These are phyloP conservation scores for Wiebesia pumilae DNA, from an alignment of 1,140 invertebrate genomes.

Conservation along the genomic window DNA sequence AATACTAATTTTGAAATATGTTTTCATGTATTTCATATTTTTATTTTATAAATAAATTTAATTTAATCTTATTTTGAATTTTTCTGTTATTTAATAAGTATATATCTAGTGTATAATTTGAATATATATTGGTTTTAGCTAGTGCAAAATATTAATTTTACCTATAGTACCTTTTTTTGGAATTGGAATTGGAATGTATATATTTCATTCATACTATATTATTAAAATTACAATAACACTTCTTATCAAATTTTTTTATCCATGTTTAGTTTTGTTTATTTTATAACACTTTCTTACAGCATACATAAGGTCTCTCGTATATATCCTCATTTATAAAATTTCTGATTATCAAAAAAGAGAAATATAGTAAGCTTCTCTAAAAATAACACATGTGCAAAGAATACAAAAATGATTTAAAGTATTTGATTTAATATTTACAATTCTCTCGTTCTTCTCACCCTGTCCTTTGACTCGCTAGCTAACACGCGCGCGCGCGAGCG, in stretches of 20 bases:
- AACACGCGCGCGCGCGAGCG: neutral
- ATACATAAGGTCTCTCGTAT: neutral
- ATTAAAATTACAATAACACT: too few species aligned
- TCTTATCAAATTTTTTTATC: too few species aligned
- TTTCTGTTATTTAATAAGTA: neutral
- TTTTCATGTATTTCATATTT: neutral
- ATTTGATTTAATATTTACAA: neutral
- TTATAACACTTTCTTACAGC: neutral
- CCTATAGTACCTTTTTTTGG: too few species aligned
- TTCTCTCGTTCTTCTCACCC: neutral
- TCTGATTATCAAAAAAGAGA: neutral
- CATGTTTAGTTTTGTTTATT: neutral
- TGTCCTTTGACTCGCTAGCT: neutral
- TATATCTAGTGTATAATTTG: neutral
- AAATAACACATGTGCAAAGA: neutral
- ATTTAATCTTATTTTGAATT: neutral
- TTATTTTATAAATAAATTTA: too few species aligned
- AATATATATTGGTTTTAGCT: neutral
- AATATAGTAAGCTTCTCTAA: neutral
- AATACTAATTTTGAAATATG: neutral
- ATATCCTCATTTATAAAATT: neutral
- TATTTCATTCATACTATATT: too few species aligned
- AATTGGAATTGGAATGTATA: too few species aligned
- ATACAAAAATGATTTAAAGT: slow-evolving; percentile 11
- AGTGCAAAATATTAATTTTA: too few species aligned